These are phyloP conservation scores for Papilio glaucus DNA, from an alignment of 1,140 invertebrate species.

Conservation along the genomic window DNA sequence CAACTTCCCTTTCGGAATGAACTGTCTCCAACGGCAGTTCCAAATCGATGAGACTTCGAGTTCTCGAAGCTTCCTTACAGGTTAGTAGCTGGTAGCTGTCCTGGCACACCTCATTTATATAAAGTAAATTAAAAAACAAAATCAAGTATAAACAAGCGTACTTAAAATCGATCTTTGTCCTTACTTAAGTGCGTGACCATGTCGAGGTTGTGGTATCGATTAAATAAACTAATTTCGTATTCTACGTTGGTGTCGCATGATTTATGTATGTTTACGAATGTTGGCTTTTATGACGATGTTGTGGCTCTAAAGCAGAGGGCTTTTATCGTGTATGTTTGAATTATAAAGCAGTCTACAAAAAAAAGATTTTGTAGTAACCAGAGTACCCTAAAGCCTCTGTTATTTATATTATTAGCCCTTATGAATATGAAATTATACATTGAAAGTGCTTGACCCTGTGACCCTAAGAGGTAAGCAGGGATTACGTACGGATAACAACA, in stretches of 20 bases:
- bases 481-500: neutral
- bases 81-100: no score
- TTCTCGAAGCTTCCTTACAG: no score
- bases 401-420: neutral
- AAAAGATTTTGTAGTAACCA: no score
- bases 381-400: no score
- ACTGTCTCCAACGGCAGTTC: no score
- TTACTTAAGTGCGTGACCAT: conserved; percentile 20
- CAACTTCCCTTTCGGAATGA: no score
- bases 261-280: conserved; percentile 25
- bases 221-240: conserved; percentile 17
- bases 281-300: neutral
- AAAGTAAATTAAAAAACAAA: neutral
- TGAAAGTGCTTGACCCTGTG: neutral
- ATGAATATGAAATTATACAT: neutral
- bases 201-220: conserved; percentile 15
- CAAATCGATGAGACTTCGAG: no score
- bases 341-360: neutral
- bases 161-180: conserved; percentile 1
- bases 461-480: neutral
- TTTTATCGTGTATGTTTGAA: neutral
- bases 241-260: conserved; percentile 6
- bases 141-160: neutral
- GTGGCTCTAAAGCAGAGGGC: neutral
- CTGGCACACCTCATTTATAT: neutral